Conservation (phyloP, 2,113 vertebrate species). For the Cinclus cinclus region DNA sequence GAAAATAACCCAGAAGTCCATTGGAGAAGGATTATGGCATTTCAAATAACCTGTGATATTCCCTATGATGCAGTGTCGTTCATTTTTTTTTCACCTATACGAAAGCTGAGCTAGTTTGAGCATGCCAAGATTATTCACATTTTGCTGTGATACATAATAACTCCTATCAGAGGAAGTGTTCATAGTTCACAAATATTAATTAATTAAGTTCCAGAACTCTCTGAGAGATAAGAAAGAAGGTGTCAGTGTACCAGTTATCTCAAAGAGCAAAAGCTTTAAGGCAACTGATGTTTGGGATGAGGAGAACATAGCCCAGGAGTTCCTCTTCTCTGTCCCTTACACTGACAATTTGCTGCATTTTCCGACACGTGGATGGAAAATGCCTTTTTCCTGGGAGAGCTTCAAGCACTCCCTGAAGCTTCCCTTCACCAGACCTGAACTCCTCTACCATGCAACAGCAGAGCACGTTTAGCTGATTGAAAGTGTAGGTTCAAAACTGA, state of each 20-base stretch:
- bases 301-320: background rate
- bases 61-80: background rate
- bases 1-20: conserved; percentile 32
- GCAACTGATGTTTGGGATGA: background rate
- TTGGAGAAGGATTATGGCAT: background rate
- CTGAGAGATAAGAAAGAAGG: background rate
- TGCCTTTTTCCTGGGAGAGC: background rate
- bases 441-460: background rate
- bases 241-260: background rate
- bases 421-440: background rate
- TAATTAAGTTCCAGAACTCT: background rate
- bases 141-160: background rate
- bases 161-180: background rate
- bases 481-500: background rate
- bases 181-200: background rate
- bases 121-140: background rate
- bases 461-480: background rate
- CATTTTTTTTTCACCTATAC: background rate
- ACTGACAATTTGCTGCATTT: background rate
- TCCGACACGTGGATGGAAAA: background rate
- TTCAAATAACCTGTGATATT: background rate
- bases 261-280: background rate
- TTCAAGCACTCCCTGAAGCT: background rate
- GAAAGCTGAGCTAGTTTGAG: background rate
- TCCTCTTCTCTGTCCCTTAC: background rate